A percentile compares a stretch with the other conserved stretches of the same genome.
Conservation (phyloP, 2,113 vertebrate species). For the Hymenochirus boettgeri region DNA sequence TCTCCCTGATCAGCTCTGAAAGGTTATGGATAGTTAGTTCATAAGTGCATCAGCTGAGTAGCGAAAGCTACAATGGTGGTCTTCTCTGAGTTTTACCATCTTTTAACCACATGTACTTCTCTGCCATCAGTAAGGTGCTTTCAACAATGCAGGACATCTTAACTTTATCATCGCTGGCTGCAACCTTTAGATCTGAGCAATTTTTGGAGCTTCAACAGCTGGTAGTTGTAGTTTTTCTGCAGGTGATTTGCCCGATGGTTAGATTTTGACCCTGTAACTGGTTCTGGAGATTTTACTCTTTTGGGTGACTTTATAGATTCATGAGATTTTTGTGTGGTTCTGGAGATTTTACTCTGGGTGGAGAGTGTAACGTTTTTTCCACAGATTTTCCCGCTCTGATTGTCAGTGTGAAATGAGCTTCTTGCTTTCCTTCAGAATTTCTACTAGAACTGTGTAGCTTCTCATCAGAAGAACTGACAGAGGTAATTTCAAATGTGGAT, state of each 20-base stretch:
- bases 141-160: conserved; percentile 83
- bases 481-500: conserved; percentile 84
- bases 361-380: conserved; percentile 69
- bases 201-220: conserved; percentile 68
- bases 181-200: conserved; percentile 75
- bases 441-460: conserved; percentile 85
- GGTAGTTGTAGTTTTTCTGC: conserved; percentile 63
- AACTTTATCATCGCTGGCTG: conserved; percentile 72
- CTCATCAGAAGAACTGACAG: conserved; percentile 82
- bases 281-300: conserved; percentile 78
- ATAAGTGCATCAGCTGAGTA: conserved; percentile 81
- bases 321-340: conserved; percentile 72
- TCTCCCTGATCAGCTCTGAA: conserved; percentile 82
- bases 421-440: conserved; percentile 84
- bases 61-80: conserved; percentile 78
- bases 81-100: conserved; percentile 82
- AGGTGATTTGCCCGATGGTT: conserved; percentile 68
- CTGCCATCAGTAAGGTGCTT: conserved; percentile 70
- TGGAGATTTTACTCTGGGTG: conserved; percentile 76
- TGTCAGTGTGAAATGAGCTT: conserved; percentile 82
- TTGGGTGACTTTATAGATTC: conserved; percentile 77
- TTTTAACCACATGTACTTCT: conserved; percentile 83
- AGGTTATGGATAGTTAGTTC: conserved; percentile 82
- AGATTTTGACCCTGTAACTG: conserved; percentile 66
- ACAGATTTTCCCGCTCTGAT: conserved; percentile 71